Conservation (phyloP, 2,888 invertebrate genomes). For the Mythimna ferrago region DNA sequence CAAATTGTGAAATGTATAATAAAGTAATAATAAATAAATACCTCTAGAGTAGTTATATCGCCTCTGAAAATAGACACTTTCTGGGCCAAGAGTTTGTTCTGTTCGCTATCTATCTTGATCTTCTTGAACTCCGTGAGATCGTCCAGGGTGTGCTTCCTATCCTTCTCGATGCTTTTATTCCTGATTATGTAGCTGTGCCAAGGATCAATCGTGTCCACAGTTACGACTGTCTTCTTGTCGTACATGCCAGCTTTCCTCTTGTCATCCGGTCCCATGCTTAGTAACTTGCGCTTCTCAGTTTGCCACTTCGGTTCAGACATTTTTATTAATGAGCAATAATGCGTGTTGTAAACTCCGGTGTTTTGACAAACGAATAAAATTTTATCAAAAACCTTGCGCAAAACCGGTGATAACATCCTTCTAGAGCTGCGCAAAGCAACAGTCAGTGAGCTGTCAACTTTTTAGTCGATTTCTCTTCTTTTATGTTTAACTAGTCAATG, state of each 20-base stretch:
- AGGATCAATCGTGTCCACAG: slow-evolving; percentile 86
- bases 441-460: neutral
- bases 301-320: slow-evolving; percentile 87
- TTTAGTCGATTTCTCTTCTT: slow-evolving; percentile 38
- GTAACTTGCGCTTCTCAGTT: slow-evolving; percentile 88
- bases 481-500: neutral
- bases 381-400: slow-evolving; percentile 57
- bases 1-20: too few species aligned
- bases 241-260: slow-evolving; percentile 82
- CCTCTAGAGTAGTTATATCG: slow-evolving; percentile 96
- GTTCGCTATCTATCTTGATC: slow-evolving; percentile 74
- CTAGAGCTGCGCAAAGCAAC: slow-evolving; percentile 19
- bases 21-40: slow-evolving; percentile 57
- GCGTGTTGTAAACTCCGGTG: slow-evolving; percentile 40
- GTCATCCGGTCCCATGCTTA: slow-evolving; percentile 87
- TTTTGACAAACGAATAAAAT: slow-evolving; percentile 44
- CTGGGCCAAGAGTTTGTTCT: slow-evolving; percentile 87
- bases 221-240: slow-evolving; percentile 84
- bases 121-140: slow-evolving; percentile 80
- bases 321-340: slow-evolving; percentile 71
- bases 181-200: slow-evolving; percentile 89
- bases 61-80: slow-evolving; percentile 93
- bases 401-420: slow-evolving; percentile 66
- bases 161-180: slow-evolving; percentile 75
- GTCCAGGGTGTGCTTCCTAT: slow-evolving; percentile 80